A percentile compares a stretch with the other conserved stretches of the same genome.
Conservation (phyloP, 2,113 vertebrate genomes). For the Symphodus melops region DNA sequence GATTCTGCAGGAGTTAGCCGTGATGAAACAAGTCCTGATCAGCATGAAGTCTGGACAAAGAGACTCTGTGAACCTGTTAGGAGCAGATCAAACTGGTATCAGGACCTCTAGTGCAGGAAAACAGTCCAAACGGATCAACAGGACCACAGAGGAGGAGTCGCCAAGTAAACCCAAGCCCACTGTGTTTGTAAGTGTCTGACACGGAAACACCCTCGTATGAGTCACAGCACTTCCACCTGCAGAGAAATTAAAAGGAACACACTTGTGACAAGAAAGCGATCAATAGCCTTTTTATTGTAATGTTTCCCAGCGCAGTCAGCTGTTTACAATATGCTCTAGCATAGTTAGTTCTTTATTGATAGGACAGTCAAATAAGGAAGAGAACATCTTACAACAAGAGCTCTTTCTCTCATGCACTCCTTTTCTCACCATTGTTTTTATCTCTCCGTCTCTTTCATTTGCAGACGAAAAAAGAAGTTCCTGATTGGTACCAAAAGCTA, state of each 20-base stretch:
- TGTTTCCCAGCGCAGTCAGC: not conserved
- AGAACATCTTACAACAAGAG: not conserved
- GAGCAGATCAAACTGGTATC: slow-evolving; percentile 35
- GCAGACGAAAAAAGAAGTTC: slow-evolving; percentile 92
- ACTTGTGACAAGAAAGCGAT: slow-evolving; percentile 16
- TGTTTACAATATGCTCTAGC: slow-evolving; percentile 1
- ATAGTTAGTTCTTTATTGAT: not conserved
- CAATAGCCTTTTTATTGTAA: not conserved
- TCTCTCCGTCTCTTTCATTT: slow-evolving; percentile 54
- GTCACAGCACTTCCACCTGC: slow-evolving; percentile 53
- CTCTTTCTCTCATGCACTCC: not conserved
- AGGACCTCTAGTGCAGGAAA: slow-evolving; percentile 23
- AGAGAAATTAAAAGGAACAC: slow-evolving; percentile 39
- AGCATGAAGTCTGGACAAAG: slow-evolving; percentile 82
- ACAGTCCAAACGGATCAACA: slow-evolving; percentile 56
- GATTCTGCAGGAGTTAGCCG: slow-evolving; percentile 89
- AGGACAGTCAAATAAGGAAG: slow-evolving; percentile 7
- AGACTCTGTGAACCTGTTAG: slow-evolving; percentile 48
- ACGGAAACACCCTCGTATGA: slow-evolving; percentile 57
- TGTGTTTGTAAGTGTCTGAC: slow-evolving; percentile 90
- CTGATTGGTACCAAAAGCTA: slow-evolving; percentile 85
- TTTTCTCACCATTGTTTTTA: slow-evolving; percentile 21
- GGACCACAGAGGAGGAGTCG: slow-evolving; percentile 77
- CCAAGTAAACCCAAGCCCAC: slow-evolving; percentile 89
- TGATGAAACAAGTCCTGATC: slow-evolving; percentile 93